Conservation (phyloP, 2,797 vertebrate genomes). For the Eidolon dupreanum region DNA sequence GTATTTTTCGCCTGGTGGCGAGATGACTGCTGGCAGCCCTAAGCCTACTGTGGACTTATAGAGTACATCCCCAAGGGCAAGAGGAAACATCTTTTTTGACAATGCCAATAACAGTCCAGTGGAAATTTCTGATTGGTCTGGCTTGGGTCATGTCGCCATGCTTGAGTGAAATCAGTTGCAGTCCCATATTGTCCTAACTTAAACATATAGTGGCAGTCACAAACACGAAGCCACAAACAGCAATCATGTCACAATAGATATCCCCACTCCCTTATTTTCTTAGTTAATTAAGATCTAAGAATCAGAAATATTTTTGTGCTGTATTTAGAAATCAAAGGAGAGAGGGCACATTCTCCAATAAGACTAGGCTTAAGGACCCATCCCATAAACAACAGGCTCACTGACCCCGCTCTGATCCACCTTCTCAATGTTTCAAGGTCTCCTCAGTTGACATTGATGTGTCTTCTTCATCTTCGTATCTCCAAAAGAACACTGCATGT, state of each 20-base stretch:
- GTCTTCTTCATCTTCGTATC: not conserved
- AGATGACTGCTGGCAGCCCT: not conserved
- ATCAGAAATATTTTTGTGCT: not conserved
- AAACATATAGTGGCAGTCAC: not conserved
- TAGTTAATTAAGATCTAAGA: not conserved
- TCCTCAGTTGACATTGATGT: not conserved
- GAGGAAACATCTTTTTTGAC: not conserved
- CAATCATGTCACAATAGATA: not conserved
- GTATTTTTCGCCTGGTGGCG: not conserved
- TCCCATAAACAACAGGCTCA: not conserved
- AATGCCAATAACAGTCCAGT: not conserved
- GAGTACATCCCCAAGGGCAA: not conserved
- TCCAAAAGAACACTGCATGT: not conserved
- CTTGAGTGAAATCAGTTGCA: not conserved
- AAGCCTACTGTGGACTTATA: not conserved
- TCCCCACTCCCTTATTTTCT: not conserved
- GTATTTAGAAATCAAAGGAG: constrained; percentile 8
- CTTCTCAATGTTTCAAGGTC: not conserved
- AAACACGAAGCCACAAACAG: not conserved
- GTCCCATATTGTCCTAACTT: not conserved
- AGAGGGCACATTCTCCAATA: not conserved
- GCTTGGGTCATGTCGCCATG: not conserved
- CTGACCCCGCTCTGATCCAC: not conserved
- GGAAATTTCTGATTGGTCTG: not conserved
- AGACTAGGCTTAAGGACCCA: not conserved